Base-by-base conservation (phyloP, 2,113 vertebrate species). In the Dipodomys merriami region DNA sequence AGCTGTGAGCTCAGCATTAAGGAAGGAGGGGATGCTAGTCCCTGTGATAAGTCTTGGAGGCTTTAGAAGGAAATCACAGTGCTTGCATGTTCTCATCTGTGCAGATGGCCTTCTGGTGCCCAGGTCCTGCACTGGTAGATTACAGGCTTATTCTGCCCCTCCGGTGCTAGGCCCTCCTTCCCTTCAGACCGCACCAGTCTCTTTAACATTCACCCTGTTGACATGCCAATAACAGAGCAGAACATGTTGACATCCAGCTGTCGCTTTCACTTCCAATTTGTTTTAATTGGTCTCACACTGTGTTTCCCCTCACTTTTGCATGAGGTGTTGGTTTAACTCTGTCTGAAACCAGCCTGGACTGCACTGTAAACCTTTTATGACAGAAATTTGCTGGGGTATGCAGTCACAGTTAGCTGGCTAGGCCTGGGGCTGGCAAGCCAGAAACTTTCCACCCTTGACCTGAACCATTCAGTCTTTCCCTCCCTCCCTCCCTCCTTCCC, bases 221-320 rank as follows among this genome's bases (percentile, higher is more conserved):
- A 84, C 95, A 76, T 78, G 91, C 86, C 95, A 95, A 91, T 91
- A 96, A 79, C 91, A 95, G 96, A 97, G 95, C 74, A 93, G 83
- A 97, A 78, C 67, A 16, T 73, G 78, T 90, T 96, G 93, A 78
- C 85, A 97, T 78, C 95, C 96, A 97, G 91, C 86, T 98, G 91
- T 94, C 97, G 89, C 20, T 64, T 97, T 97, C 91, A 95, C 98
- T 97, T 91, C 86, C 93, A 95, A 90, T 91, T 97, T 46, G 25
- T 77, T 97, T 97, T 96, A 96, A 73, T 94, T 97, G 90, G 60
- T 95, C 97, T 97, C 91, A 77, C 29, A 87, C 95, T 93, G 91
- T 77, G 53, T 97, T 87, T 94, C 39, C 27, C 95, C 95, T 94
- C 71, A 78, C 72, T 64, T 94, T 95, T 96, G 77, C 89, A 44